phyloP scores from a whole-genome alignment of 2,888 invertebrate genomes.

The Dyspetes luteomarginatus region DNA sequence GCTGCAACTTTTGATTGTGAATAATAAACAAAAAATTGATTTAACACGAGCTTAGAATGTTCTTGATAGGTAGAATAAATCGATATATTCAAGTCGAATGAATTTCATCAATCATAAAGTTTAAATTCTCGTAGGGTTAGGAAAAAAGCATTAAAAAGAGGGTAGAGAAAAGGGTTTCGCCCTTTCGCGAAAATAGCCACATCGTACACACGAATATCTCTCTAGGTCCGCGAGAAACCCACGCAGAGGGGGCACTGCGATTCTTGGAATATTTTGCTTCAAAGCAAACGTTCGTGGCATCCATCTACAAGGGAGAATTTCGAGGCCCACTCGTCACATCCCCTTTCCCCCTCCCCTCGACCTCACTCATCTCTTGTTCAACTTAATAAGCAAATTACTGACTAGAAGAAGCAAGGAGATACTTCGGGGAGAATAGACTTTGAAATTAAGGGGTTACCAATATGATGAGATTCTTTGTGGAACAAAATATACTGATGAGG shows the following conservation, averaged over 20 bases:
- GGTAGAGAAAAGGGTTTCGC: too few relatives aligned
- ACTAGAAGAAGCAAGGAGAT: constrained; percentile 32
- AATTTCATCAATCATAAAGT: background rate
- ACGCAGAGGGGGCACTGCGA: constrained; percentile 68
- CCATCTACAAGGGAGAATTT: constrained; percentile 77
- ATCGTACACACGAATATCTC: background rate
- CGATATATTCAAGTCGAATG: too few relatives aligned
- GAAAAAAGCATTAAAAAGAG: background rate
- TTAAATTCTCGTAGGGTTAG: background rate
- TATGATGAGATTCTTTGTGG: constrained; percentile 34
- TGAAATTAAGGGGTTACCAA: constrained; percentile 9
- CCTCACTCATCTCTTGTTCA: constrained; percentile 61
- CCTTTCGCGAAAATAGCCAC: background rate
- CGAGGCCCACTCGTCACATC: constrained; percentile 62
- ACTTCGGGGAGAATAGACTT: constrained; percentile 31
- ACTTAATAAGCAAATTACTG: constrained; percentile 84
- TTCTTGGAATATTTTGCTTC: constrained; percentile 81
- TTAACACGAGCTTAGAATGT: too few relatives aligned
- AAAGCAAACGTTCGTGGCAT: constrained; percentile 82
- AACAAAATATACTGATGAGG: constrained; percentile 1
- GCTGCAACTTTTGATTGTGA: too few relatives aligned
- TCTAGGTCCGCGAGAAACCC: constrained; percentile 10
- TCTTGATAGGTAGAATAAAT: too few relatives aligned
- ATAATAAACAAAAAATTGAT: too few relatives aligned
- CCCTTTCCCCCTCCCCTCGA: constrained; percentile 46